These are phyloP conservation scores for Camponotus pennsylvanicus DNA, from an alignment of 1,140 invertebrate genomes.

Conservation along the genomic window DNA sequence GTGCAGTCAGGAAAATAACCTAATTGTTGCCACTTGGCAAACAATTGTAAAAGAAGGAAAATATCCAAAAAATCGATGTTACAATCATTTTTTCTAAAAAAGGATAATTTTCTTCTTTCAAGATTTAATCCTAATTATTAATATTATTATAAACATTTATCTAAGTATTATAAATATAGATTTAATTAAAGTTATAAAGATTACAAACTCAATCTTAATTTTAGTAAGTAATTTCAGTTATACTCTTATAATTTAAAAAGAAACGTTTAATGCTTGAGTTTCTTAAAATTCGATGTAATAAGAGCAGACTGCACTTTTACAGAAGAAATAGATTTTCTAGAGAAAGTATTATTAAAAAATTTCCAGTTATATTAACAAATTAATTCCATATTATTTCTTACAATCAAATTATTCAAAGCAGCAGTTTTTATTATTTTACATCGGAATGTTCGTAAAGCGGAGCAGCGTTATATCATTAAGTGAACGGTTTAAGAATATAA, in stretches of 20 bases:
- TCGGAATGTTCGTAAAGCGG: background rate
- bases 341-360: background rate
- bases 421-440: constrained; percentile 1
- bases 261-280: too few relatives aligned
- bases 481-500: constrained; percentile 15
- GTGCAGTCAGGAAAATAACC: constrained; percentile 33
- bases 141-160: too few relatives aligned
- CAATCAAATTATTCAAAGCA: background rate
- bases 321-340: background rate
- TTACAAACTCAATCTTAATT: too few relatives aligned
- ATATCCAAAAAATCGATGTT: constrained; percentile 18
- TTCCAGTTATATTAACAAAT: too few relatives aligned
- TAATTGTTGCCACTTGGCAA: constrained; percentile 38
- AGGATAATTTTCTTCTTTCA: background rate
- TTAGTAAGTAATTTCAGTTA: too few relatives aligned
- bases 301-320: background rate
- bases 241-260: too few relatives aligned
- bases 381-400: background rate
- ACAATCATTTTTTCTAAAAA: background rate
- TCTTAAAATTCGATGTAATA: background rate
- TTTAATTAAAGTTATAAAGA: too few relatives aligned
- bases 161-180: too few relatives aligned
- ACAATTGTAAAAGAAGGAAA: constrained; percentile 32
- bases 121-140: too few relatives aligned
- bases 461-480: constrained; percentile 9